Base-by-base conservation (phyloP, 1,140 invertebrate species). In the Potamilus streckersoni region DNA sequence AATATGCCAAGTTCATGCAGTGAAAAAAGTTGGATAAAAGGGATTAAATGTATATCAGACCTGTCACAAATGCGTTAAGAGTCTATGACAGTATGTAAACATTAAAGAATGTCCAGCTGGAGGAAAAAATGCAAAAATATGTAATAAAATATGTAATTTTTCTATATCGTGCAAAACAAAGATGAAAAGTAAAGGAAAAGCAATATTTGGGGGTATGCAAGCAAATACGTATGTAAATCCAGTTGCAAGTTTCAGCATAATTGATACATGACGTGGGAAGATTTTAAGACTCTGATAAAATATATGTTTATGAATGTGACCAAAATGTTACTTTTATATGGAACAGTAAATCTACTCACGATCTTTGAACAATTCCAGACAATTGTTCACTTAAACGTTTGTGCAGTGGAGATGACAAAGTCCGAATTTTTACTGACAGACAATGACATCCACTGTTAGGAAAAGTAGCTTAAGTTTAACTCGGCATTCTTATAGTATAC, bases 91-190 rank as follows among this genome's bases (percentile, higher is more conserved):
- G 58, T 71, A 68, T 31, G 49, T 16, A 16, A 74, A 64, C 16
- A 17, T 55, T 17, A 62, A 59, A 58, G 63, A 16, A 19, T 64
- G 71, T 38, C 55, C 20, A n/a, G 56, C 60, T 38, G 62, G 16
- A 57, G 60, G 68, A 20, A 69, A 69, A 58, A 31, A 23, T 80
- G 69, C 69, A 58, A 68, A 68, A 19, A 66, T 59, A 49, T 77
- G 75, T 78, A n/a, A 23, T 16, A 74, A 68, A 31, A 67, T 66
- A 1, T 69, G 79, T 59, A 74, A 80, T 64, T 80, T 80, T 74
- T 63, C 63, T 19, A 66, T 58, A 14, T 19, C 6, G 15, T 79
- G 73, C 56, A 82, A 62, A 68, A 65, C 65, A 8, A 49, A 4
- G 6, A 11, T 49, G 38, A 1, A 49, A 0, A 49, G 6, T 11